Percentiles rank a stretch among this genome's conserved stretches.
Conservation (phyloP, 1,140 invertebrate species). For the Drosophila yakuba region DNA sequence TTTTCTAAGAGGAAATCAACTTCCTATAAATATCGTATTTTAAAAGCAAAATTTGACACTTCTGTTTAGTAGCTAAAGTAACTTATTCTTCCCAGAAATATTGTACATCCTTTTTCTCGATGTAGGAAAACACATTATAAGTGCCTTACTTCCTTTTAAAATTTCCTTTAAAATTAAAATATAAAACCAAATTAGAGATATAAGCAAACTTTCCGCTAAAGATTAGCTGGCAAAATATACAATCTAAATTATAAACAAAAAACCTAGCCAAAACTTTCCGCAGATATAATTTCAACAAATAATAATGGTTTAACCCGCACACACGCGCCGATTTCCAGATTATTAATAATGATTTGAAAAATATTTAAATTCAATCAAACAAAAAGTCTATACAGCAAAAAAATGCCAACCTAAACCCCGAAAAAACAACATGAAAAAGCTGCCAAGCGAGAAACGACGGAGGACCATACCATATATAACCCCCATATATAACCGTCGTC, state of each 20-base stretch:
- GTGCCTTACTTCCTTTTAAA: neutral
- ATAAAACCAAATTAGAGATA: neutral
- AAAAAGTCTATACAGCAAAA: constrained; percentile 39
- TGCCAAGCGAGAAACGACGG: constrained; percentile 42
- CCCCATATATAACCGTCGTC: constrained; percentile 23
- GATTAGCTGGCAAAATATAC: neutral
- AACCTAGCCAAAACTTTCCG: constrained; percentile 21
- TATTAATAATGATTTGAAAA: constrained; percentile 47
- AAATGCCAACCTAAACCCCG: constrained; percentile 4
- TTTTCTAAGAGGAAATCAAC: neutral
- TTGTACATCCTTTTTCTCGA: neutral
- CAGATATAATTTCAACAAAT: constrained; percentile 10
- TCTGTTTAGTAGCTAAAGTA: neutral
- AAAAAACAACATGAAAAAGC: constrained; percentile 29
- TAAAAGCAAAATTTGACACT: neutral
- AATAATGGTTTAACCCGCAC: neutral
- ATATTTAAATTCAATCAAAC: constrained; percentile 46
- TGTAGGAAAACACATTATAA: neutral
- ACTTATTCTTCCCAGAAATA: no score
- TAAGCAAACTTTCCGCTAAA: neutral
- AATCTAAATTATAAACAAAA: neutral
- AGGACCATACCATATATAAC: constrained; percentile 30
- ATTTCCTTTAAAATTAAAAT: neutral
- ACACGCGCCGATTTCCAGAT: neutral
- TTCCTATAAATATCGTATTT: neutral